Conservation (phyloP, 2,113 vertebrate species). For the Motacilla alba region DNA sequence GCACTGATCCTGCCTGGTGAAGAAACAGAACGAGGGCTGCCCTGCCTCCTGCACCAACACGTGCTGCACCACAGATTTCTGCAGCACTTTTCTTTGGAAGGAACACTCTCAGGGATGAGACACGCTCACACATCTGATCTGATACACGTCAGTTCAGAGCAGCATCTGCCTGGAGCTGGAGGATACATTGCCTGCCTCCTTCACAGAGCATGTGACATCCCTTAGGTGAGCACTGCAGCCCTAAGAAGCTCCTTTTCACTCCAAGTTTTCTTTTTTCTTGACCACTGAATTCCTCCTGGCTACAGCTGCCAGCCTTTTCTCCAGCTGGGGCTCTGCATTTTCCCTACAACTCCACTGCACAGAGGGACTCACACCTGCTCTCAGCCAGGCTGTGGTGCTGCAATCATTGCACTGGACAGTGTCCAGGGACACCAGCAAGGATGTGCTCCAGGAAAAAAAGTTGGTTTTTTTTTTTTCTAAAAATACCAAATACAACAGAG, state of each 20-base stretch:
- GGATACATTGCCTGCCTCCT: background rate
- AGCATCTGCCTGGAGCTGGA: conserved; percentile 21
- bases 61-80: background rate
- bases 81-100: background rate
- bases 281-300: background rate
- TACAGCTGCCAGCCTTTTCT: background rate
- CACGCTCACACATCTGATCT: conserved; percentile 11
- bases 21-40: background rate
- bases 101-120: background rate
- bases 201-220: background rate
- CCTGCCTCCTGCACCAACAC: background rate
- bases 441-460: background rate
- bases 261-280: background rate
- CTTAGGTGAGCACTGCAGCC: background rate
- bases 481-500: background rate
- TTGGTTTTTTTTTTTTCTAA: background rate
- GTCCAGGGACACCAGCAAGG: background rate
- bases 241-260: background rate
- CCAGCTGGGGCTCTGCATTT: background rate
- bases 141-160: background rate
- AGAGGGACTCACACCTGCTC: background rate
- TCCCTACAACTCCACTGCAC: background rate
- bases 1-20: background rate
- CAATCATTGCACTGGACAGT: background rate
- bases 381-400: background rate